Conservation (phyloP, 2,888 invertebrate species). For the Habroteleia sp. region DNA sequence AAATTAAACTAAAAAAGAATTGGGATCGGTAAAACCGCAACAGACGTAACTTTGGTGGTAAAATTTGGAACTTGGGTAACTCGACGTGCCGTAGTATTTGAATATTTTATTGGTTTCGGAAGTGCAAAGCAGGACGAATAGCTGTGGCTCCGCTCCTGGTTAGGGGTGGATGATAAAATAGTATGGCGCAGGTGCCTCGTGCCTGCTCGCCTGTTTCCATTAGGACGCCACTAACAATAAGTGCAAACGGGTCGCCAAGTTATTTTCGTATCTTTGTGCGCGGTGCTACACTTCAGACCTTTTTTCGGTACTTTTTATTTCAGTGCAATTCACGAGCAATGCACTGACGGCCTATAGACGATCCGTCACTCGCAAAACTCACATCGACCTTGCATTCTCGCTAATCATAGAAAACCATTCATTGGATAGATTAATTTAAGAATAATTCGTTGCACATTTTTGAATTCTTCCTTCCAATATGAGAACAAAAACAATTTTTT, state of each 20-base stretch:
- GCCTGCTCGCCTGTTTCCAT: slow-evolving; percentile 37
- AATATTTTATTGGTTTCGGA: slow-evolving; percentile 43
- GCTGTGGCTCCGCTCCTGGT: slow-evolving; percentile 12
- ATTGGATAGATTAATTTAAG: too few species aligned
- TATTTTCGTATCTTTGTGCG: slow-evolving; percentile 48
- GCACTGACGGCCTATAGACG: too few species aligned
- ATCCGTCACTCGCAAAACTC: too few species aligned
- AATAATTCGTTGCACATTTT: too few species aligned
- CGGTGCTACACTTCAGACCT: slow-evolving; percentile 22
- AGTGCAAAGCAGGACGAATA: slow-evolving; percentile 33
- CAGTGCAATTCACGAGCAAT: slow-evolving; percentile 15
- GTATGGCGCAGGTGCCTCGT: slow-evolving; percentile 50
- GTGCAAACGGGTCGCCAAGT: slow-evolving; percentile 54
- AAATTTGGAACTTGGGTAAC: slow-evolving; percentile 6
- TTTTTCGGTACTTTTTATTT: slow-evolving; percentile 20
- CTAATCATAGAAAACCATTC: too few species aligned
- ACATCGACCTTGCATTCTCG: too few species aligned
- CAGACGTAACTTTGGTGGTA: slow-evolving; percentile 8
- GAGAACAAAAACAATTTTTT: too few species aligned
- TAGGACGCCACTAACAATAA: slow-evolving; percentile 51
- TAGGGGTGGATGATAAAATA: slow-evolving; percentile 55
- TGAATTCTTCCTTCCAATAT: too few species aligned
- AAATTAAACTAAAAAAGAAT: slow-evolving; percentile 8
- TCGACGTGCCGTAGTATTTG: slow-evolving; percentile 12
- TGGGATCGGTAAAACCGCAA: slow-evolving; percentile 12